Evolutionary conservation across 2,888 invertebrate species (phyloP).

Genomic region (Mystacides longicornis): DNA sequence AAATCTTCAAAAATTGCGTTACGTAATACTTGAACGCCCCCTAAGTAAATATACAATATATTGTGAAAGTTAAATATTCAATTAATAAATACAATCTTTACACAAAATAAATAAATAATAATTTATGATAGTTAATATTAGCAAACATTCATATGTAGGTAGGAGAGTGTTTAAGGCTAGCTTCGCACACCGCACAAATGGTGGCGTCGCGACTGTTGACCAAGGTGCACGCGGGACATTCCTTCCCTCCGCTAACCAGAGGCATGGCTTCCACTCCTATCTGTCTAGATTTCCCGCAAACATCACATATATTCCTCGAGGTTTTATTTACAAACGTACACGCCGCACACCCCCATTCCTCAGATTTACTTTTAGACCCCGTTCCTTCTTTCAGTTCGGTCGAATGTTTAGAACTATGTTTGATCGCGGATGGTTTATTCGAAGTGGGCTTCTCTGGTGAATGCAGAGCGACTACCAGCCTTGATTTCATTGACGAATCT

Average conservation of each 20-base stretch:
- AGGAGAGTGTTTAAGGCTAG: slow-evolving; percentile 63
- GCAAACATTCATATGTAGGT: slow-evolving; percentile 66
- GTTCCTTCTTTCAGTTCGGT: slow-evolving; percentile 3
- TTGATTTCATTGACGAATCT: slow-evolving; percentile 13
- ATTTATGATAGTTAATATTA: too few species aligned
- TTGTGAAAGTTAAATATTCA: too few species aligned
- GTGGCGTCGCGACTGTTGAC: slow-evolving; percentile 61
- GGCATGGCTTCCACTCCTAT: slow-evolving; percentile 55
- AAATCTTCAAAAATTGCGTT: too few species aligned
- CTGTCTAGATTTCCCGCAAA: slow-evolving; percentile 61
- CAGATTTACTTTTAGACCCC: slow-evolving; percentile 19
- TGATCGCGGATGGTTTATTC: slow-evolving; percentile 11
- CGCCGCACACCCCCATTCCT: slow-evolving; percentile 60
- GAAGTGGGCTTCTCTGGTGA: slow-evolving; percentile 34
- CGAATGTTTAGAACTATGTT: not conserved
- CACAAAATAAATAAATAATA: too few species aligned
- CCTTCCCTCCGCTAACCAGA: slow-evolving; percentile 63
- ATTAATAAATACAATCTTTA: too few species aligned
- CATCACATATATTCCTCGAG: slow-evolving; percentile 57
- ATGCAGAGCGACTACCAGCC: slow-evolving; percentile 42
- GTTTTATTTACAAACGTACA: slow-evolving; percentile 63
- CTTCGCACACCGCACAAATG: slow-evolving; percentile 61
- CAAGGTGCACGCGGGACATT: slow-evolving; percentile 68
- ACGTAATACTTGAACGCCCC: too few species aligned
- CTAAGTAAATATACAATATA: too few species aligned